Base-by-base conservation (phyloP, 2,113 vertebrate species). In the Menura novaehollandiae region DNA sequence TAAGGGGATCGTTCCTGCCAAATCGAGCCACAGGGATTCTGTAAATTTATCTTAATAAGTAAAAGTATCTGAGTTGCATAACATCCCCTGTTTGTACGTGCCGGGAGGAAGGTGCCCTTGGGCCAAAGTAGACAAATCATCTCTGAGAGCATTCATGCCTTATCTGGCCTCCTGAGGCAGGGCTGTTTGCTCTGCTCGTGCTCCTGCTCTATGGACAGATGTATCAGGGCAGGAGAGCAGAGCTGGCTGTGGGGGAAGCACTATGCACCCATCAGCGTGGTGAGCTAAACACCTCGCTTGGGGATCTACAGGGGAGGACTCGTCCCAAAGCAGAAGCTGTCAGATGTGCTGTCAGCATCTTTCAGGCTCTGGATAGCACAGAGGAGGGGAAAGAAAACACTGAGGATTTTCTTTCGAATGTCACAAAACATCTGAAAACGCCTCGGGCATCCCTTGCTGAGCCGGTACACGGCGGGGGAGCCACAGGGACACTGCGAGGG, bases 31-130 rank as follows among this genome's bases (percentile, higher is more conserved):
- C 20, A 3, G 33, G 62, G 53, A 95, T 91, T 53, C 66, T 76
- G 85, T 73, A 75, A 49, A 85, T 89, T 76, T 88, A 85, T 88
- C 89, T 88, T 41, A 68, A 15, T 88, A 82, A 93, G 58, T 79
- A 59, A 12, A 92, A 94, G 67, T 71, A 72, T 91, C 74, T 79
- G 78, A 49, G 51, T 80, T 95, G 96, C 88, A 53, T 66, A 93
- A 88, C 46, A 39, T n/a, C 19, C 64, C 32, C 69, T 5, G 9
- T 41, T 81, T 33, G 80, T 95, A 91, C 41, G 69, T 95, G 93
- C 93, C 22, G 58, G 35, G 49, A 94, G 88, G 81, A 95, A 96
- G 87, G 85, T 91, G 77, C 78, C 82, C 75, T 76, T 94, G 75
- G 75, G 66, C 85, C 74, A 53, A 73, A 91, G 87, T 3, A 97